phyloP scores from a whole-genome alignment of 2,113 vertebrate genomes.

The Lycaon pictus region DNA sequence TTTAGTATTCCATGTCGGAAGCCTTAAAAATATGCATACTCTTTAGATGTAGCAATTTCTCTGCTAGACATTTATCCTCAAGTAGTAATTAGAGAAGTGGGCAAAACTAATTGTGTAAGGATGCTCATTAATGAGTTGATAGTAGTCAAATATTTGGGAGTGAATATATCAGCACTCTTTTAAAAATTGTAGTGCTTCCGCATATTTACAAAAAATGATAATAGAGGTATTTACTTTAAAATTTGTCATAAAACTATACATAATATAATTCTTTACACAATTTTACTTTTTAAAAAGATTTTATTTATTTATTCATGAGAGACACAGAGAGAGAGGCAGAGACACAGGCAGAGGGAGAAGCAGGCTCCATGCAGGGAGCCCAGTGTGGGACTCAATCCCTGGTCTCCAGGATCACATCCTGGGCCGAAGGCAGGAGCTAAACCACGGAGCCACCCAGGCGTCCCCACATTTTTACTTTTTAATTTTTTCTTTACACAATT shows the following conservation, averaged over 20 bases:
- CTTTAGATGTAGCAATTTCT: neutral
- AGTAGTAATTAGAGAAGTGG: neutral
- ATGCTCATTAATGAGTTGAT: neutral
- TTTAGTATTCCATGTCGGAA: neutral
- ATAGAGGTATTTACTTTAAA: neutral
- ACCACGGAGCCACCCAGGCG: too few relatives aligned
- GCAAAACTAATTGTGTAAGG: neutral
- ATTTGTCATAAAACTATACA: neutral
- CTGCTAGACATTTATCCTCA: neutral
- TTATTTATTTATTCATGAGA: too few relatives aligned
- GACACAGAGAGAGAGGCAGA: too few relatives aligned
- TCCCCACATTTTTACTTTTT: too few relatives aligned
- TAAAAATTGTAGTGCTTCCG: neutral
- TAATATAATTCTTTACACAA: neutral
- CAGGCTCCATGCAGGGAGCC: too few relatives aligned
- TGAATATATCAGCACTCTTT: neutral
- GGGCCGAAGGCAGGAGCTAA: too few relatives aligned
- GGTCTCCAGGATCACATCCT: too few relatives aligned
- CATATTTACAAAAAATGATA: neutral
- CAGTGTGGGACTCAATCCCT: too few relatives aligned
- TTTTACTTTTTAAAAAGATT: neutral
- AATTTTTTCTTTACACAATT: constrained; percentile 12
- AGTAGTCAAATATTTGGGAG: neutral
- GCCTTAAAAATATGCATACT: neutral
- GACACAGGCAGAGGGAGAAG: too few relatives aligned